Base-by-base conservation (phyloP, 2,888 invertebrate species). In the Acanthosoma haemorrhoidale region DNA sequence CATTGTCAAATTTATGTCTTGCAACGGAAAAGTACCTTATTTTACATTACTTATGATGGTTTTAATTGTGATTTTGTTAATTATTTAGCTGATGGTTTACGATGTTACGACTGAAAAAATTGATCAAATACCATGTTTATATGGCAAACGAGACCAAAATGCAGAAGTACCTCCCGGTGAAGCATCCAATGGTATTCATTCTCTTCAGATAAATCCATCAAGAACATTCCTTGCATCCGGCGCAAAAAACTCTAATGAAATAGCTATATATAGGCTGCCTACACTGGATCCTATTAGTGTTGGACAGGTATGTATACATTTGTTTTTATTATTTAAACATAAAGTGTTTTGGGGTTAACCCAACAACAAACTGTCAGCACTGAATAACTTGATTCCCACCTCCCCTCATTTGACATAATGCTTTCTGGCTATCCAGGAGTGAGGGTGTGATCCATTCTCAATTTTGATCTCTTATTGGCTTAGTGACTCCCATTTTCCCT, bases 251-350 rank as follows among this genome's bases (percentile, higher is more conserved):
- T 93, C 94, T 0, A 92, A 94, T 78, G 96, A 96, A 81, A 85
- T 97, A 74, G 96, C 95, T 13, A 88, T 97, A 68, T 90, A 90
- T 78, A 86, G 91, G 77, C 82, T 97, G 76, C 96, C 96, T n/a
- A 95, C 96, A 0, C 82, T 97, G 73, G 96, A 96, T 82, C 96
- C 96, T 0, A 88, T 96, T 2, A 94, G 93, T 81, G 91, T 96
- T 11, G 96, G 96, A 0, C 95, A 96, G 81, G 84, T 83, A 75
- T 73, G 25, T 18, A 25, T 25, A n/a, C 0, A n/a, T 1, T 8
- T n/a, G n/a, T n/a, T n/a, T n/a, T n/a, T n/a, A n/a, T n/a, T n/a
- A n/a, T n/a, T n/a, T n/a, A n/a, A n/a, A n/a, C n/a, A n/a, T n/a
- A n/a, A n/a, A n/a, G n/a, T n/a, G n/a, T n/a, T n/a, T n/a, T n/a